A percentile compares a stretch with the other conserved stretches of the same genome.
These are phyloP conservation scores for Callaeas wilsoni DNA, from an alignment of 2,113 vertebrate species.

Conservation along the genomic window DNA sequence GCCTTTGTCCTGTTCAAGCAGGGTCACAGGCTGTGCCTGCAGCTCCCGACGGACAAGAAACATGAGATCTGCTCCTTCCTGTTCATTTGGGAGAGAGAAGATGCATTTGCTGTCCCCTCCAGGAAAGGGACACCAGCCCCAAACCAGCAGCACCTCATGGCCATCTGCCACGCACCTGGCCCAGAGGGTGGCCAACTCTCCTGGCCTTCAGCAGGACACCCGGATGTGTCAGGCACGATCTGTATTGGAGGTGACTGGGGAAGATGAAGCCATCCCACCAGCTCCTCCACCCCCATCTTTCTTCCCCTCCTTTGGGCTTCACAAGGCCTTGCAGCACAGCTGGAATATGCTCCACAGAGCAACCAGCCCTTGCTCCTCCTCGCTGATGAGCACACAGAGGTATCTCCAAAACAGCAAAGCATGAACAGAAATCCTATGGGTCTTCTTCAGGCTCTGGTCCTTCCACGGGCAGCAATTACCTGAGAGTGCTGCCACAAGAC, in stretches of 20 bases:
- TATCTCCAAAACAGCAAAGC: not conserved
- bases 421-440: not conserved
- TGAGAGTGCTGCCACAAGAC: not conserved
- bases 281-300: not conserved
- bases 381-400: rapidly evolving
- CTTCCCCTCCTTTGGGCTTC: not conserved
- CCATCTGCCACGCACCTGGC: rapidly evolving
- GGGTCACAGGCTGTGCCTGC: not conserved
- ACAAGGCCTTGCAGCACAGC: not conserved
- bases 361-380: not conserved
- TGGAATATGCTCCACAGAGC: not conserved
- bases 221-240: rapidly evolving
- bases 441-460: not conserved
- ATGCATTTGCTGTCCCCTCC: not conserved
- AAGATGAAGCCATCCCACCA: not conserved
- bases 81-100: not conserved
- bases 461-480: not conserved
- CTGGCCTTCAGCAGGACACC: not conserved
- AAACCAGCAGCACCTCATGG: not conserved
- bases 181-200: not conserved
- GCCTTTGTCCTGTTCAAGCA: not conserved
- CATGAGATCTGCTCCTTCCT: not conserved
- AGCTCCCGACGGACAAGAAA: not conserved
- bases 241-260: rapidly evolving
- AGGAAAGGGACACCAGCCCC: not conserved